Base-by-base conservation (phyloP, 2,113 vertebrate genomes). In the Oostethus manadensis region DNA sequence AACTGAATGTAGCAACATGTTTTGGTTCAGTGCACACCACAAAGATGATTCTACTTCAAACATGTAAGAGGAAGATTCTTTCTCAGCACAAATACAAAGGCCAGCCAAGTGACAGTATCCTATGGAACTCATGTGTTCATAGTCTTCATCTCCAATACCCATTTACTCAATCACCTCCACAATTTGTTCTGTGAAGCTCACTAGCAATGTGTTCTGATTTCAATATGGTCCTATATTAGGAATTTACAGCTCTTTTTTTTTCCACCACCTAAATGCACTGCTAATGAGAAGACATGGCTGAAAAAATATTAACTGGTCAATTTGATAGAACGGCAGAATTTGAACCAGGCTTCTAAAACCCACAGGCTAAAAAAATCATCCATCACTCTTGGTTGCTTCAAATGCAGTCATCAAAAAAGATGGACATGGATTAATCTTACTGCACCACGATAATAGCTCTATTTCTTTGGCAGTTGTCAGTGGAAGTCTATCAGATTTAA, bases 321-420 rank as follows among this genome's bases (percentile, higher is more conserved):
- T 64, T 73, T 69, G 59, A 59, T 58, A 63, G 62, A 61, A 46
- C 80, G 67, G 71, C 64, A 59, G 66, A 76, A 81, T 84, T 87
- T 87, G 76, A 76, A 83, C 76, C 66, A 33, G 29, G 29, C 29
- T 33, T 33, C 29, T 33, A 33, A 33, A 26, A 33, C 5, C 77
- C 22, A 46, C 67, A 80, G 72, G 76, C 70, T 66, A 81, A 80
- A 76, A 77, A 29, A 33, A 33, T 78, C 81, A 84, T 84, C 76
- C 80, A 82, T 90, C 77, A 86, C 77, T 68, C 62, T 60, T 47
- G 71, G 79, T 72, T 73, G 77, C 70, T 85, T 80, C 79, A 82
- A 79, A 87, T 69, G 76, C 82, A 85, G 81, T 85, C 79, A 82
- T 80, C 51, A 88, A 80, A 84, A 87, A 77, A 56, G 73, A 74